Evolutionary conservation across 37 sponge, comb jelly and placozoan species (phyloP), one percentile per base, ranked within the genome.

Genomic region (Theonella swinhoei): DNA sequence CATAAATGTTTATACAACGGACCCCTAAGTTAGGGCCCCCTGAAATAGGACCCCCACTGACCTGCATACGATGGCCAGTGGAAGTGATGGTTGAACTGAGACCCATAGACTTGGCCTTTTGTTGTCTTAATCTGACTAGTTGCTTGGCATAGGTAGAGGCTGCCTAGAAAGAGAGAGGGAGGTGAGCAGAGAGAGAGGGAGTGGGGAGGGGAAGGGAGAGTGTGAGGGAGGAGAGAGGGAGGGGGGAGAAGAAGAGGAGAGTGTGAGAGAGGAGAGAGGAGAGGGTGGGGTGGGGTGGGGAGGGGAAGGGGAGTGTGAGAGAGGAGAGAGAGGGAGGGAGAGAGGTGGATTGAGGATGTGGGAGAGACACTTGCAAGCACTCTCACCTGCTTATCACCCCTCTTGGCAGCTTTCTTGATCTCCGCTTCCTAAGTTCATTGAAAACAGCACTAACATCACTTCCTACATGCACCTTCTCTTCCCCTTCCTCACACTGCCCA

Each of bases 381-480:
- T 38, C 84, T 75, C 61, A 93, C 95, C 85, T 96, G 97, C 65
- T 96, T 94, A 62, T 99, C 92, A 26, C 97, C 97, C 39, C 81
- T 74, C 69, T 96, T 99, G 5, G 99, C 99, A 3, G 97, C 97
- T 74, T 93, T 96, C 93, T 91, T 92, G 64, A 99, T 99, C 58
- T 99, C 97, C 1, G 83, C 76, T 76, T 97, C 97, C 96, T 95
- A 82, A 14, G 72, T 38, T 41, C 30, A 39, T 28, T n/a, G n/a
- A n/a, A n/a, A n/a, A n/a, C n/a, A n/a, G n/a, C n/a, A n/a, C n/a
- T n/a, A n/a, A n/a, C n/a, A n/a, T n/a, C n/a, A n/a, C n/a, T n/a
- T n/a, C n/a, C n/a, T n/a, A n/a, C n/a, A n/a, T n/a, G n/a, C n/a
- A n/a, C n/a, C n/a, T 28, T n/a, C n/a, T n/a, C n/a, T n/a, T 3